Percentiles rank a stretch among this genome's conserved stretches.
phyloP scores from a whole-genome alignment of 2,888 invertebrate species.

The Ashinkailepas kermadecensis region DNA sequence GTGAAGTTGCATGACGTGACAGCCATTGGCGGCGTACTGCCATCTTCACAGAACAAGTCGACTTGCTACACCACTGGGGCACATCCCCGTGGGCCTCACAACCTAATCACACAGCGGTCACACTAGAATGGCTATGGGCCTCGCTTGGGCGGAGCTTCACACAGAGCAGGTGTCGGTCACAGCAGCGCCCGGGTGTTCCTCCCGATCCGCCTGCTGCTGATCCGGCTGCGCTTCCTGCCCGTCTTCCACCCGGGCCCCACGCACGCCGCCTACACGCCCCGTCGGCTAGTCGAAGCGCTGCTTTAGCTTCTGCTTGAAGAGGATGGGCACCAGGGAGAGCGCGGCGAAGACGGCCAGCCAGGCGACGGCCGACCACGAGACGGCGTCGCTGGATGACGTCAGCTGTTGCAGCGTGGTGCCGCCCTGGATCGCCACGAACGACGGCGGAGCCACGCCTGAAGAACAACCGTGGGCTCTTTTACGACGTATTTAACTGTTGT shows the following conservation, averaged over 20 bases:
- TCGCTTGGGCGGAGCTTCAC: no score
- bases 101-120: no score
- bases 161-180: no score
- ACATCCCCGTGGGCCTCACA: no score
- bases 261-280: not conserved
- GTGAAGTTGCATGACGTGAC: no score
- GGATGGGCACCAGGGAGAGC: conserved; percentile 48
- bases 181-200: no score
- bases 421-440: conserved; percentile 94
- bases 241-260: no score
- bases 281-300: conserved; percentile 33
- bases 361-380: conserved; percentile 78
- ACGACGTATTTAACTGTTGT: conserved; percentile 15
- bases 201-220: not conserved
- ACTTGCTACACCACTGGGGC: no score
- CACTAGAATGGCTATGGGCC: no score
- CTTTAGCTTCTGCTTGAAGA: conserved; percentile 43
- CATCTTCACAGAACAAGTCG: no score
- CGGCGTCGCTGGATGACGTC: conserved; percentile 76
- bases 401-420: conserved; percentile 91
- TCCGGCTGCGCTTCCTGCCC: not conserved
- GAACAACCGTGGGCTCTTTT: conserved; percentile 29
- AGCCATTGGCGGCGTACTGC: no score
- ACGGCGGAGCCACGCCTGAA: conserved; percentile 87
- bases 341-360: conserved; percentile 48